Base-by-base conservation (phyloP, 2,113 vertebrate genomes). In the Sylvia atricapilla region DNA sequence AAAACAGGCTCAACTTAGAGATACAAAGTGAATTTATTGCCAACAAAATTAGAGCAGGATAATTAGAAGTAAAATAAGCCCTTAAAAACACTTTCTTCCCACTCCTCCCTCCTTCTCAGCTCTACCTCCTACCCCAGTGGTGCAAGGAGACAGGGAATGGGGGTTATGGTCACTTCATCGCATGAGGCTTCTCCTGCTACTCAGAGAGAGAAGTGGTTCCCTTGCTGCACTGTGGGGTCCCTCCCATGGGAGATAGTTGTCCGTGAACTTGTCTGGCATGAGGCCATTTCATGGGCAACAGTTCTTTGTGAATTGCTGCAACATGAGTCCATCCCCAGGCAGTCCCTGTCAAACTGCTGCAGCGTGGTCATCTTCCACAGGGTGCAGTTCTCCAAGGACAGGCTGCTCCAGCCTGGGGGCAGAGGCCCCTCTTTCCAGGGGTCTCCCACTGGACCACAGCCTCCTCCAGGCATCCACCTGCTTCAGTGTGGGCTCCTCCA, bases 311-410 rank as follows among this genome's bases (percentile, higher is more conserved):
- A 58, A 49, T 24, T 66, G 60, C 43, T n/a, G 50, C 43, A 30
- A 30, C 2, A 2, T 41, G 30, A 66, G 23, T 49, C 30, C n/a
- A 55, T 66, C 30, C 23, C 33, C 15, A 47, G 69, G 10, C n/a
- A 28, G 10, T 81, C 23, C 50, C 25, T 0, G 0, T 47, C 8
- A 49, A 11, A 41, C 25, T 75, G 30, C 60, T 58, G 30, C 3
- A 5, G 30, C 2, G 0, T 49, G 50, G 50, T 47, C 50, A 39
- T 56, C 28, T 39, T 47, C 23, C 4, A 5, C 0, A 0, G 23
- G 23, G 1, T 16, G 30, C 50, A 49, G 30, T 39, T 10, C 30
- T 74, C 59, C 43, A 24, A 55, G 41, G n/a, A 22, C n/a, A 56
- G 41, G 8, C 41, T 30, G 19, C 19, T 75, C 19, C 41, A 74